Evolutionary conservation across 2,113 vertebrate genomes (phyloP).

Genomic region (Catagonus wagneri): DNA sequence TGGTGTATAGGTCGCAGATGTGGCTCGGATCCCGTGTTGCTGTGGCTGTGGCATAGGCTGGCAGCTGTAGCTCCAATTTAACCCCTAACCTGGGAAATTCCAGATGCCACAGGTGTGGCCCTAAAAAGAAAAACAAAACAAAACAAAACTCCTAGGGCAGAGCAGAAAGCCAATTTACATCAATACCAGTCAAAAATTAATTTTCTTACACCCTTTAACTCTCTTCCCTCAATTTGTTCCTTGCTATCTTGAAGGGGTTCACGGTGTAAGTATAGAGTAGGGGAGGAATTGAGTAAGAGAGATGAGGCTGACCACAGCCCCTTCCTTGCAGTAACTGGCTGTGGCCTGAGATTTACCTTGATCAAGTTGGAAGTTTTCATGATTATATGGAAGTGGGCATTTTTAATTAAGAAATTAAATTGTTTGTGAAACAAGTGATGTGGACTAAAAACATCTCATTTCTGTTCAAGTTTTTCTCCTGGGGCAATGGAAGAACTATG

Average conservation of each 20-base stretch:
- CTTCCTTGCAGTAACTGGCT: not conserved
- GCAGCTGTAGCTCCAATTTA: too few relatives aligned
- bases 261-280: not conserved
- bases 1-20: too few relatives aligned
- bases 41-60: too few relatives aligned
- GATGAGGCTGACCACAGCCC: not conserved
- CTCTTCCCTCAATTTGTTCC: not conserved
- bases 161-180: not conserved
- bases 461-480: not conserved
- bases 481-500: not conserved
- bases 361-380: not conserved
- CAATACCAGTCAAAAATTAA: not conserved
- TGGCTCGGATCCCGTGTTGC: too few relatives aligned
- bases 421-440: slow-evolving; percentile 18
- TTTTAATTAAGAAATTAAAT: slow-evolving; percentile 51
- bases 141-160: not conserved
- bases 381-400: not conserved
- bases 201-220: not conserved
- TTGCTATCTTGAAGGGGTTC: not conserved
- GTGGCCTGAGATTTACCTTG: not conserved
- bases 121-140: too few relatives aligned
- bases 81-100: too few relatives aligned
- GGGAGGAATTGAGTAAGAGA: not conserved
- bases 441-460: not conserved
- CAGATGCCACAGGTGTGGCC: too few relatives aligned